Base-by-base conservation (phyloP, 2,888 invertebrate genomes). In the Chromoteleia sp. region DNA sequence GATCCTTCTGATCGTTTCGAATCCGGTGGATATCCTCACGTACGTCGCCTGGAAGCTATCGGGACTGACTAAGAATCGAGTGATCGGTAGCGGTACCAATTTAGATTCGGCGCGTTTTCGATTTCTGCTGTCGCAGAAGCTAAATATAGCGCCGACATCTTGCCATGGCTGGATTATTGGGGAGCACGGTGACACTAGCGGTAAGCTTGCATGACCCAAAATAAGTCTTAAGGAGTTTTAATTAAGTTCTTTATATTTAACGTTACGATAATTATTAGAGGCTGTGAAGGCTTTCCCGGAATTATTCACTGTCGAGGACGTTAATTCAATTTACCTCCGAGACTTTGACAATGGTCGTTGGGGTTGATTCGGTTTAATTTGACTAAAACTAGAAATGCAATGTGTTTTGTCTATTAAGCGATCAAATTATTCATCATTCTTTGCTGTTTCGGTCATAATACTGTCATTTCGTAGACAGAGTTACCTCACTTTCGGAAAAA, bases 21-120 rank as follows among this genome's bases (percentile, higher is more conserved):
- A 98, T 92, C 98, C 98, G 0, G 97, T 98, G 25, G 98, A 98
- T 90, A 95, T 98, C 81, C 93, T 98, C 88, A 98, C 98, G 0
- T 98, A 97, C 91, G 97, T 98, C 8, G 95, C 98, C n/a, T 98
- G 98, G 98, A 98, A 97, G 92, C 91, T 98, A 68, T 97, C 97
- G 83, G 98, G 98, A 5, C 93, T 98, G 85, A 98, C 98, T 7
- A 95, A 95, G 90, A 94, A 97, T 89, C 94, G 96, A 33, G 96
- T 98, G 56, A 95, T 98, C 89, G 98, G 98, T 7, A 97, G 97
- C 50, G 98, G 98, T 4, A 98, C 98, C 41, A 98, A 98, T 92
- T 93, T 98, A 86, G 98, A 98, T 92, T 97, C 98, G 0, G 97
- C 97, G 0, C 93, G 98, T 81, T 98, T 98, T 93, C 94, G 98